Evolutionary conservation across 2,888 invertebrate genomes (phyloP).

Genomic region (Philaethria dido): DNA sequence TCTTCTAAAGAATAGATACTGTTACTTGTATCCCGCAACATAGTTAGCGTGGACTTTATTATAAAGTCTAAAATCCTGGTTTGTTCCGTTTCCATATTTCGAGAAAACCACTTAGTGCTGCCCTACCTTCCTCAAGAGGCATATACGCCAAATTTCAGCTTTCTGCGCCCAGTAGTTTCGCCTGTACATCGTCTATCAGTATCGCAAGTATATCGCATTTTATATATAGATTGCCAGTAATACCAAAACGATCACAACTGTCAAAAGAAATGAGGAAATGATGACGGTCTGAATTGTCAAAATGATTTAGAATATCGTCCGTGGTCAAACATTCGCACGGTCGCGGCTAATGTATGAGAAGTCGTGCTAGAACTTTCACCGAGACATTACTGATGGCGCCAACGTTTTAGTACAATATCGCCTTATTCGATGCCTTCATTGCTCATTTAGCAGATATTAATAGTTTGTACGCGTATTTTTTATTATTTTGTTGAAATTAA

Average conservation of each 20-base stretch:
- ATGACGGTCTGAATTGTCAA: conserved; percentile 65
- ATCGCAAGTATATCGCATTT: too few relatives aligned
- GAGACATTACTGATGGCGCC: conserved; percentile 69
- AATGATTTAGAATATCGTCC: conserved; percentile 51
- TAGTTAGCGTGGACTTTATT: too few relatives aligned
- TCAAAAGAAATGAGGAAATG: conserved; percentile 67
- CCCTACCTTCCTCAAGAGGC: too few relatives aligned
- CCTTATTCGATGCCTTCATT: conserved; percentile 15
- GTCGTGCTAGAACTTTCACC: conserved; percentile 81
- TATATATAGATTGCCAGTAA: conserved; percentile 52
- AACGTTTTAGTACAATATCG: conserved; percentile 36
- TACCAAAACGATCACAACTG: conserved; percentile 48
- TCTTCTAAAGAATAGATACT: too few relatives aligned
- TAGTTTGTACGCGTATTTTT: background rate
- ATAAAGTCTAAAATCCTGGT: too few relatives aligned
- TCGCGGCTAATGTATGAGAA: conserved; percentile 76
- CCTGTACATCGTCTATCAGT: too few relatives aligned
- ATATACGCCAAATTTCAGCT: too few relatives aligned
- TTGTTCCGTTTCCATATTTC: too few relatives aligned
- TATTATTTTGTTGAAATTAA: background rate
- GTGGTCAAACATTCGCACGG: conserved; percentile 74
- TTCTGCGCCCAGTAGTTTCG: too few relatives aligned
- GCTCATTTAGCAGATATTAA: background rate
- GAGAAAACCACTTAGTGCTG: too few relatives aligned
- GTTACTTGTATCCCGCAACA: too few relatives aligned